phyloP scores from a whole-genome alignment of 2,888 invertebrate genomes.

The Agelastica alni region DNA sequence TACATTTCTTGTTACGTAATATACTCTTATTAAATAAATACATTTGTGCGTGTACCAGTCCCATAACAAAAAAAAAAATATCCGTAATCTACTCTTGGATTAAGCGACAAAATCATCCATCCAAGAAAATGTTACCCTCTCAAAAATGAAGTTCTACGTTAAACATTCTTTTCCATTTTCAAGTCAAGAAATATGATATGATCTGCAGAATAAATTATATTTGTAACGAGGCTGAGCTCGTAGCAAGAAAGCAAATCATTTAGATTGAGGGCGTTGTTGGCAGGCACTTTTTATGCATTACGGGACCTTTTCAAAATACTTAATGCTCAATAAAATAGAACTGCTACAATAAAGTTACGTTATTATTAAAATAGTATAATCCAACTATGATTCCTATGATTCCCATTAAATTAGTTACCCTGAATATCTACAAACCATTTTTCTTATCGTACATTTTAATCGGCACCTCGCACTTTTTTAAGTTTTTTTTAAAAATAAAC shows the following conservation, averaged over 20 bases:
- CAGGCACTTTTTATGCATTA: constrained; percentile 7
- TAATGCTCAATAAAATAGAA: too few species aligned
- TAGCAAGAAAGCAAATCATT: constrained; percentile 26
- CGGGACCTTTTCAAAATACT: constrained; percentile 5
- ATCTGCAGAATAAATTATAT: constrained; percentile 25
- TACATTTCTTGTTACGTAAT: too few species aligned
- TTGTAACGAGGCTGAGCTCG: constrained; percentile 25
- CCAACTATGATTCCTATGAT: too few species aligned
- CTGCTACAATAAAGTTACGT: too few species aligned
- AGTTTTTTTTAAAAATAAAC: too few species aligned
- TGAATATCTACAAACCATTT: too few species aligned
- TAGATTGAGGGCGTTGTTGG: constrained; percentile 26
- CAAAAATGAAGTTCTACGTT: constrained; percentile 10
- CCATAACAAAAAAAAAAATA: neutral
- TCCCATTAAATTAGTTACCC: too few species aligned
- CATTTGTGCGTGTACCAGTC: too few species aligned
- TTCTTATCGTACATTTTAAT: too few species aligned
- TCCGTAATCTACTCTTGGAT: constrained; percentile 5
- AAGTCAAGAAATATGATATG: constrained; percentile 18
- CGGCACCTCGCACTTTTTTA: too few species aligned
- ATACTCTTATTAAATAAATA: too few species aligned
- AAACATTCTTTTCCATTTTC: constrained; percentile 17
- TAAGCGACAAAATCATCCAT: constrained; percentile 9
- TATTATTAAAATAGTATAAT: too few species aligned
- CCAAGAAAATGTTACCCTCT: constrained; percentile 6